Evolutionary conservation across 2,888 invertebrate species (phyloP).

Genomic region (Drosophila maculinotata): DNA sequence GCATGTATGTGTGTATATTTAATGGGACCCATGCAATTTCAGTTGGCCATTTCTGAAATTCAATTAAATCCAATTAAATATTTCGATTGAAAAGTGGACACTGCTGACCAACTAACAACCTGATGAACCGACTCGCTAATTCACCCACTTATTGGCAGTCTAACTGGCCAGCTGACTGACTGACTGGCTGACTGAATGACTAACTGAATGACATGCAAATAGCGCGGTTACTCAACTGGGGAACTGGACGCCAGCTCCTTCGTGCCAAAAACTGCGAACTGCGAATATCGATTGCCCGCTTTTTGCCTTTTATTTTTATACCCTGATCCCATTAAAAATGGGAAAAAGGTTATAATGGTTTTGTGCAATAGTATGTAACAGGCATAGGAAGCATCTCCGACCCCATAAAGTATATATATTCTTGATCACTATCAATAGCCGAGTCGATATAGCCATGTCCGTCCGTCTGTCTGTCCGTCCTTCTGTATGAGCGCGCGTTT

Average conservation of each 20-base stretch:
- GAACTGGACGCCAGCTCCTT: constrained; percentile 30
- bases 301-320: constrained; percentile 27
- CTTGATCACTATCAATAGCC: not conserved
- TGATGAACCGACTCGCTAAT: constrained; percentile 1
- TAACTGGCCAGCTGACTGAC: constrained; percentile 1
- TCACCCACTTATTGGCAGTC: constrained; percentile 6
- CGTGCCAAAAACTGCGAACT: constrained; percentile 54
- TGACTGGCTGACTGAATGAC: constrained; percentile 12
- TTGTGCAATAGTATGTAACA: not conserved
- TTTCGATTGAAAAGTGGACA: constrained; percentile 59
- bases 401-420: not conserved
- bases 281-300: constrained; percentile 58
- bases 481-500: not conserved
- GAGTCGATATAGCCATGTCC: not conserved
- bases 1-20: not conserved
- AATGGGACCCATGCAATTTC: no score
- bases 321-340: no score
- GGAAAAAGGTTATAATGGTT: no score
- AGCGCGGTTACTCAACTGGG: constrained; percentile 10
- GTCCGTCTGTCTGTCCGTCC: not conserved
- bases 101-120: constrained; percentile 11
- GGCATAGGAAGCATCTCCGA: no score
- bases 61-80: constrained; percentile 65
- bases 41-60: constrained; percentile 62
- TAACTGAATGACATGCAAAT: constrained; percentile 41